Evolutionary conservation across 2,113 vertebrate genomes (phyloP), one percentile per base, ranked within the genome.

Genomic region (Callionymus lyra): DNA sequence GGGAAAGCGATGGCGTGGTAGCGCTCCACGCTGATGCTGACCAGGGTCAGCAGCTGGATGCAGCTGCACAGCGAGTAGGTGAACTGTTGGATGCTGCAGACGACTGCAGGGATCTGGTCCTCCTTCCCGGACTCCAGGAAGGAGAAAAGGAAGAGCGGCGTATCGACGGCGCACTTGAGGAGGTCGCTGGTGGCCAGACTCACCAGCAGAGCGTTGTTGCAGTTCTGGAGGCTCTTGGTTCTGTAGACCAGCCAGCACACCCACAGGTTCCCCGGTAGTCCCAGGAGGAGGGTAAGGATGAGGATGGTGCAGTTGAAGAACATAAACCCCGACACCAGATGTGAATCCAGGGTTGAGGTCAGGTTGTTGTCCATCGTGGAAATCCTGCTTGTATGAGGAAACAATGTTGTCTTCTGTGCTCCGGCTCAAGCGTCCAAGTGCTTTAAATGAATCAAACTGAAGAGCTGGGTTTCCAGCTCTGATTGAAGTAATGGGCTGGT

Each of bases 11-110:
- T 59, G 19, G 82, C 67, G 9, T 67, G 76, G 62, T 65, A 79
- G 14, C 77, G 68, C 50, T 84, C 80, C 45, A 74, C 70, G 35
- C 78, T 79, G 53, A 83, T 79, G 53, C 70, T 42, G 45, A 72
- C 73, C 54, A 81, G 59, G 3, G 71, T 81, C 37, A 80, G 62
- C 47, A 82, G 57, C 60, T 84, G 78, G 9, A 71, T 72, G 10
- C 74, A 72, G 57, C 79, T 74, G 54, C 77, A 77, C 38, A 81
- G 64, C 1, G 72, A 69, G 6, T 60, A 78, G 13, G 67, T 75
- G 57, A 84, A 80, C 56, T 70, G 73, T 45, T 82, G 79, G 52
- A 72, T 15, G 39, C 54, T 37, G 55, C 72, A 82, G 47, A 62
- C 32, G 0, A 41, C 21, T 44, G 46, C 52, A 1, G 65, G 42